Percentiles rank a stretch among this genome's conserved stretches.
Evolutionary conservation across 2,797 vertebrate genomes (phyloP).

Genomic region (Sebastes miniatus): DNA sequence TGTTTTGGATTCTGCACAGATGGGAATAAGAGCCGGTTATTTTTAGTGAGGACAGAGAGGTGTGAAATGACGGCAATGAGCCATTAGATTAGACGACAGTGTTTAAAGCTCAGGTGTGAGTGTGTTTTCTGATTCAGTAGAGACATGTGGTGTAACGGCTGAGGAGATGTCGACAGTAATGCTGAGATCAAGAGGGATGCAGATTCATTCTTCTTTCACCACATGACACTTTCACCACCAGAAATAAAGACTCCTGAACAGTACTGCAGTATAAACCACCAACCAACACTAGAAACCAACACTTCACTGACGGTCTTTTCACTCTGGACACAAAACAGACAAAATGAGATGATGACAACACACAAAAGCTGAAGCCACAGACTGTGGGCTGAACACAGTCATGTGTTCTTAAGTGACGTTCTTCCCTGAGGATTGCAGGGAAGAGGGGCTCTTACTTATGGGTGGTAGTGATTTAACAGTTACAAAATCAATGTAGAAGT

Average conservation of each 20-base stretch:
- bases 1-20: background rate
- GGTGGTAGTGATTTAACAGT: background rate
- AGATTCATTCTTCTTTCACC: constrained; percentile 23
- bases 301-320: background rate
- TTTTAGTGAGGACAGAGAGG: constrained; percentile 1
- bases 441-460: too few species aligned
- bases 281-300: background rate
- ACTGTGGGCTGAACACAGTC: background rate
- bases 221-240: background rate
- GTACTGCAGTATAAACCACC: background rate
- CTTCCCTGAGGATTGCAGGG: rapidly evolving
- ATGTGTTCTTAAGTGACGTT: rapidly evolving
- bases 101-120: constrained; percentile 24
- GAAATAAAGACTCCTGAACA: background rate
- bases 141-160: background rate
- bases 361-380: background rate
- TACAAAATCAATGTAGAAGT: background rate
- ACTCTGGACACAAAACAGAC: background rate
- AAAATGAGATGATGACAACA: background rate
- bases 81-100: background rate
- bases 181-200: background rate
- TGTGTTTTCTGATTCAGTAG: constrained; percentile 17
- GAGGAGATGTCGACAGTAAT: background rate
- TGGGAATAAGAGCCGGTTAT: background rate
- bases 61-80: constrained; percentile 1